A percentile compares a stretch with the other conserved stretches of the same genome.
Evolutionary conservation across 2,888 invertebrate species (phyloP).

Genomic region (Ophioninae sp.): DNA sequence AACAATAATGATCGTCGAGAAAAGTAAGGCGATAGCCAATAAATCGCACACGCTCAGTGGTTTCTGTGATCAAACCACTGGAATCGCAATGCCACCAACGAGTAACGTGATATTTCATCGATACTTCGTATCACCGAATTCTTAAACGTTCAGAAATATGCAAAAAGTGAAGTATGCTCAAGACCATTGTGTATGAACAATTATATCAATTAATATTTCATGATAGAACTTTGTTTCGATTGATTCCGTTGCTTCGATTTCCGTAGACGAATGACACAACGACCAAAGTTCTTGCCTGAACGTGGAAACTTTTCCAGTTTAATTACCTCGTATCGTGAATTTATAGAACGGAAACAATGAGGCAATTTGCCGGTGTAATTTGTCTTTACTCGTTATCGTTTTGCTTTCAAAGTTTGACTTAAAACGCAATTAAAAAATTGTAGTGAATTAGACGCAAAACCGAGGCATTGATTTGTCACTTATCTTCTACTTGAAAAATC

Average conservation of each 20-base stretch:
- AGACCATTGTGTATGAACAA: background rate
- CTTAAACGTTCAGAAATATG: constrained; percentile 28
- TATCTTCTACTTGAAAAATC: no score
- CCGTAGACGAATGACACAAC: background rate
- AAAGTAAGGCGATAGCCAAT: constrained; percentile 4
- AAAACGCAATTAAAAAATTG: no score
- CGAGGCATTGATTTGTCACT: no score
- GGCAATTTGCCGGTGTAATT: background rate
- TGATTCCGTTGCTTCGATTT: background rate
- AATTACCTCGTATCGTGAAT: background rate
- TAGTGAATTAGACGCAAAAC: no score
- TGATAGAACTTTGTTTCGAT: background rate
- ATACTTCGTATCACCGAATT: background rate
- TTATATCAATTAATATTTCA: background rate
- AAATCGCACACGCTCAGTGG: constrained; percentile 27
- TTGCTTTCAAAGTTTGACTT: no score
- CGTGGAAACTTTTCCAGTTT: background rate
- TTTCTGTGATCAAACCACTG: constrained; percentile 31
- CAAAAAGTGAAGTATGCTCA: background rate
- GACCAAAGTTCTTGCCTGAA: background rate
- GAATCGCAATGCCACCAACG: constrained; percentile 40
- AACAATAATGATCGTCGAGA: constrained; percentile 33
- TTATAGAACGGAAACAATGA: background rate
- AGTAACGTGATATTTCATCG: constrained; percentile 44
- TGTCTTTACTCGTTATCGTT: background rate